Evolutionary conservation across 2,797 vertebrate species (phyloP), one percentile per base, ranked within the genome.

Genomic region (Echiichthys vipera): DNA sequence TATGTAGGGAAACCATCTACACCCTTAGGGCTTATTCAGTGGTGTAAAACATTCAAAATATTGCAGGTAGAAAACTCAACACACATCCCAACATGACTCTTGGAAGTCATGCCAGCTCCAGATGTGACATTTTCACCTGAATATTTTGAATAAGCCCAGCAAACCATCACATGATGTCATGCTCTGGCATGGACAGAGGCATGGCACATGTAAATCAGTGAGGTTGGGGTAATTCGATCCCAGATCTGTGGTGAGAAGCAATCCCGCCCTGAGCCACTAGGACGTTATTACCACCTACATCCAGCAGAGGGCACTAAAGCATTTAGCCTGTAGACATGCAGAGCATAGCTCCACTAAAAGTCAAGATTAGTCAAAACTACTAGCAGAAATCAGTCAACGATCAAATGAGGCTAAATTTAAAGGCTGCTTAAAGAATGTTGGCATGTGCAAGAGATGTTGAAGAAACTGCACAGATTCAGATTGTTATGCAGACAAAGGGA

Each of bases 271-370:
- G 40, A 63, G 61, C 47, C 70, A 65, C 51, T 11, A 29, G 36
- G 62, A 34, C 8, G n/a, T 46, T 43, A 62, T 69, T 71, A 77
- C 77, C 40, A 34, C 22, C 18, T 53, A 55, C 29, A 47, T 72
- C 88, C 93, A 91, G 77, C 64, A 89, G 92, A 81, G 76, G 89
- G 74, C 57, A 14, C 77, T 68, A 64, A 27, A 74, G 46, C 47
- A 59, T 57, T 63, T 20, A 13, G 13, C 36, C 77, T 59, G 29
- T 12, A 22, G 20, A 20, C 47, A 65, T 8, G 17, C 20, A 56
- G 40, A 53, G 51, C 5, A 11, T 32, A 58, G 24, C 25, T 63
- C 12, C 13, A 47, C 4, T 14, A 56, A 22, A 50, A 42, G 15
- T 43, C 34, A 58, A 56, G 34, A 49, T 37, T 29, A 55, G 42